These are phyloP conservation scores for Chloroclystis v-ata DNA, from an alignment of 2,888 invertebrate genomes.

Conservation along the genomic window DNA sequence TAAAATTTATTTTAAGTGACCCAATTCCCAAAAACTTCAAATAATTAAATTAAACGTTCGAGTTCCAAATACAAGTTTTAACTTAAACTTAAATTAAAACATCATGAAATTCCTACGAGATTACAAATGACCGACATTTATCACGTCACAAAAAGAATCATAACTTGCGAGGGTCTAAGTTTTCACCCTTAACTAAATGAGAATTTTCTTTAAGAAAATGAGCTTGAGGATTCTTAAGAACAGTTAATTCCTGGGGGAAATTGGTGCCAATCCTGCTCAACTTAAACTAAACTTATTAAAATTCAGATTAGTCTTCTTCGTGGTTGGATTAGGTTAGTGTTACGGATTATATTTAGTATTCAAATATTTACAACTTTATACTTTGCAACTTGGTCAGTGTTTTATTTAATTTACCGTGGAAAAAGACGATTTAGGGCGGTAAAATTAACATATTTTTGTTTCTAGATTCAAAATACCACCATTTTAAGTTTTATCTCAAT, in stretches of 20 bases:
- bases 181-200: slow-evolving; percentile 13
- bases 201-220: slow-evolving; percentile 13
- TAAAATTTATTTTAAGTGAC: too few species aligned
- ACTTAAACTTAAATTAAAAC: neutral
- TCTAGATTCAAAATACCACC: too few species aligned
- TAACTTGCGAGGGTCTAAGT: slow-evolving; percentile 13
- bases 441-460: too few species aligned
- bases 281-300: neutral
- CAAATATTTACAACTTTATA: too few species aligned
- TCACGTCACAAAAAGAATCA: slow-evolving; percentile 11
- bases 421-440: too few species aligned
- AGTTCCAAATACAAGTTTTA: neutral
- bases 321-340: too few species aligned
- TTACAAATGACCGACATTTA: slow-evolving; percentile 5
- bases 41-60: too few species aligned
- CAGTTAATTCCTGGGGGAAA: slow-evolving; percentile 8
- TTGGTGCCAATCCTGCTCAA: neutral
- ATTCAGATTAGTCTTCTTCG: neutral
- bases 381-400: too few species aligned
- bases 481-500: too few species aligned
- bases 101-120: neutral
- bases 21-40: too few species aligned
- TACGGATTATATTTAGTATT: too few species aligned
- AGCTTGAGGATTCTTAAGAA: slow-evolving; percentile 8
- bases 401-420: too few species aligned